These are phyloP conservation scores for Nomada hirtipes DNA, from an alignment of 2,888 invertebrate species.

Conservation along the genomic window DNA sequence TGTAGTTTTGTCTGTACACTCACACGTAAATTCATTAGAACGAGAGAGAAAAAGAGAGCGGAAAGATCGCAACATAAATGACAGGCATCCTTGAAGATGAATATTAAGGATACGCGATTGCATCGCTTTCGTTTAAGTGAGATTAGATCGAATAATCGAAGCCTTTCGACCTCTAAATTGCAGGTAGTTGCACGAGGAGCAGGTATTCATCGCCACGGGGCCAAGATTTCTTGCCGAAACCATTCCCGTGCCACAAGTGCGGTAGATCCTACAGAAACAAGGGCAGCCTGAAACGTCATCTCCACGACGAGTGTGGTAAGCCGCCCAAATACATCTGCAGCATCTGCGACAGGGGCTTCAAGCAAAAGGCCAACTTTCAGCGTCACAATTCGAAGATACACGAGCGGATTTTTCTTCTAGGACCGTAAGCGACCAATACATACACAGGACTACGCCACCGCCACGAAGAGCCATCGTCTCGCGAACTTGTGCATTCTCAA, in stretches of 20 bases:
- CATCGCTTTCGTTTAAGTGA: neutral
- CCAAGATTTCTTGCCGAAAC: constrained; percentile 64
- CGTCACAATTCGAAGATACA: constrained; percentile 81
- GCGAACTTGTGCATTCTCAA: neutral
- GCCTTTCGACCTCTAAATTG: constrained; percentile 69
- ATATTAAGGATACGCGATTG: constrained; percentile 37
- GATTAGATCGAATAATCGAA: constrained; percentile 58
- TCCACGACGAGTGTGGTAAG: constrained; percentile 91
- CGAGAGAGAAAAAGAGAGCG: neutral
- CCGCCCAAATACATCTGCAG: constrained; percentile 90
- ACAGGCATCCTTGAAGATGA: constrained; percentile 44
- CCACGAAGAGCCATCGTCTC: constrained; percentile 1
- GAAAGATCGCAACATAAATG: neutral
- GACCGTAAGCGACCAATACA: constrained; percentile 4
- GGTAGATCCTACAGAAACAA: constrained; percentile 85
- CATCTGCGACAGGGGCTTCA: constrained; percentile 89
- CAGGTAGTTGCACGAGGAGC: constrained; percentile 62
- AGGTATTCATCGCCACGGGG: constrained; percentile 23
- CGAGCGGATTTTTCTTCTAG: constrained; percentile 45
- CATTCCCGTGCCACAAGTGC: constrained; percentile 78
- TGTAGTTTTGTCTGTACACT: neutral
- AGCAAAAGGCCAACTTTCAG: constrained; percentile 85
- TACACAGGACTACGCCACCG: neutral
- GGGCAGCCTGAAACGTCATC: constrained; percentile 91
- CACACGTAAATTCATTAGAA: neutral